Conservation (phyloP, 2,113 vertebrate genomes). For the Haliaeetus leucogaster region DNA sequence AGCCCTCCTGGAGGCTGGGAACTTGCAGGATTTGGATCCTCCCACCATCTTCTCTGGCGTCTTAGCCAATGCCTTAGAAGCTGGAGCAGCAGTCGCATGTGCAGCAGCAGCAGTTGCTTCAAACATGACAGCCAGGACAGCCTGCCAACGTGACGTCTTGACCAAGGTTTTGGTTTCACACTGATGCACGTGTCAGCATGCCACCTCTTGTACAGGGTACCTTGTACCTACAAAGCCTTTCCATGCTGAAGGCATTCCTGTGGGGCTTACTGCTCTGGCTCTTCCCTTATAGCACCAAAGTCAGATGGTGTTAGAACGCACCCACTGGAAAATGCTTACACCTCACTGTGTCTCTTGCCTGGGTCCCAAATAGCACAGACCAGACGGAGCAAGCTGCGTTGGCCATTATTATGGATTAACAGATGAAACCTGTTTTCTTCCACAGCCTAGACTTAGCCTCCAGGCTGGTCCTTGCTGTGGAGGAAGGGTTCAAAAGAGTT, state of each 20-base stretch:
- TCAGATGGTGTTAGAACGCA: not conserved
- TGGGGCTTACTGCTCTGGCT: not conserved
- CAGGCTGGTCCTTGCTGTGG: not conserved
- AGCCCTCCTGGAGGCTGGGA: not conserved
- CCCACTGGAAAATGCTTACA: not conserved
- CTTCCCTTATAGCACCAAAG: not conserved
- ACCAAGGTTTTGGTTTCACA: not conserved
- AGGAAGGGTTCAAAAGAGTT: not conserved
- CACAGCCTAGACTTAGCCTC: not conserved
- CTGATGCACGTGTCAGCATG: not conserved
- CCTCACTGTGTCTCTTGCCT: not conserved
- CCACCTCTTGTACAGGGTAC: not conserved
- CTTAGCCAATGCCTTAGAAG: not conserved
- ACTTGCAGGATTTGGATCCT: not conserved
- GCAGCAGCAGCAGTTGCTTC: not conserved
- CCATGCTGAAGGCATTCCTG: not conserved
- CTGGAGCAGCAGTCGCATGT: not conserved
- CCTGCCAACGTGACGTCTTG: fast-evolving
- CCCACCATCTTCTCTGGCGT: not conserved
- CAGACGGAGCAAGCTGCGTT: not conserved
- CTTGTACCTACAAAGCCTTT: not conserved
- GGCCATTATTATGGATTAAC: not conserved
- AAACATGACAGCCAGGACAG: not conserved
- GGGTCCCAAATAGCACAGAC: not conserved
- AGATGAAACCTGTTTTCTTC: not conserved